Conservation (phyloP, 1,140 invertebrate genomes). For the Orius laevigatus region DNA sequence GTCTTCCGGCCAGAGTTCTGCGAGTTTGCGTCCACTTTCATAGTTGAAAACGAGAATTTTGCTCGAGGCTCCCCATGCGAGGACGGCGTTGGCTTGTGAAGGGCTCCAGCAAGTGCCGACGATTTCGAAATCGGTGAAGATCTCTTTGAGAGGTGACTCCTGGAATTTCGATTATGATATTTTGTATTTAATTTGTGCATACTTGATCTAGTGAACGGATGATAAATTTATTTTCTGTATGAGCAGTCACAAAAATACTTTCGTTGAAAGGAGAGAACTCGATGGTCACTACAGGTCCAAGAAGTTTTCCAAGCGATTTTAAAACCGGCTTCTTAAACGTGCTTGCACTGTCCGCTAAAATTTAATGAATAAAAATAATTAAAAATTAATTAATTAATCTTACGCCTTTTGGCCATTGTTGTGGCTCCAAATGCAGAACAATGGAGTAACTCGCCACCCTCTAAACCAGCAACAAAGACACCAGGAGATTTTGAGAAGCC, state of each 20-base stretch:
- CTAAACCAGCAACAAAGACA: constrained; percentile 13
- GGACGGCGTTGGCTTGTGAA: constrained; percentile 4
- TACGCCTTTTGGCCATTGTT: constrained; percentile 6
- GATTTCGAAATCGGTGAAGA: background rate
- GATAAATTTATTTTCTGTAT: constrained; percentile 7
- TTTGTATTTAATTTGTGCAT: background rate
- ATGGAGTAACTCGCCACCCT: constrained; percentile 12
- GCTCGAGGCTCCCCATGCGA: constrained; percentile 4
- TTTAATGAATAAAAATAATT: background rate
- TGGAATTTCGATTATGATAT: background rate
- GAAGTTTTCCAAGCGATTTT: constrained; percentile 1
- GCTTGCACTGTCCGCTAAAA: background rate
- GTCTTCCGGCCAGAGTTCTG: constrained; percentile 4
- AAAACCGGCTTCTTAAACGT: constrained; percentile 11
- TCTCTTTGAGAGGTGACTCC: constrained; percentile 1
- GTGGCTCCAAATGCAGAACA: constrained; percentile 13
- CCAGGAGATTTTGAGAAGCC: constrained; percentile 7
- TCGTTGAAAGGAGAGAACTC: constrained; percentile 14
- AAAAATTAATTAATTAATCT: background rate
- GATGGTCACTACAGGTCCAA: background rate
- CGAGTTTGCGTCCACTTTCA: background rate
- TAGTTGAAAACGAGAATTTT: constrained; percentile 5
- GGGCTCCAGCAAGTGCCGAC: constrained; percentile 7
- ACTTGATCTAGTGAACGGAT: constrained; percentile 12
- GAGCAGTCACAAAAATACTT: constrained; percentile 6